Evolutionary conservation across 2,113 vertebrate species (phyloP), one percentile per base, ranked within the genome.

Genomic region (Probosciger aterrimus): DNA sequence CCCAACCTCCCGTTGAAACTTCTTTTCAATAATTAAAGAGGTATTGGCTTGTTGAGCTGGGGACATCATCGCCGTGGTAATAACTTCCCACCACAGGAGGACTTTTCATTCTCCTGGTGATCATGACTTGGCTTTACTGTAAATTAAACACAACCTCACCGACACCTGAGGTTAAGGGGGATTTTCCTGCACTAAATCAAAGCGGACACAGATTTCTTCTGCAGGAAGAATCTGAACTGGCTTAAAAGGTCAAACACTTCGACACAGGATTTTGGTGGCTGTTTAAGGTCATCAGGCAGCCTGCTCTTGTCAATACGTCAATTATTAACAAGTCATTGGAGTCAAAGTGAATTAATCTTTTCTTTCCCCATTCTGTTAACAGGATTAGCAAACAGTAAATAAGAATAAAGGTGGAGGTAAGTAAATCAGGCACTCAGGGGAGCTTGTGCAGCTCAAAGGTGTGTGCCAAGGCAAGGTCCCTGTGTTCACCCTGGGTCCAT

Each of bases 101-200:
- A 86, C 80, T 94, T 93, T 93, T 88, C 94, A 90, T 93, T 95
- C 91, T 93, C 90, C 80, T 76, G 68, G 86, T 88, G 92, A 94
- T 96, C 94, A 49, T 92, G 92, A 68, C 94, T 92, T 81, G 91
- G 89, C 96, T 97, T 96, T 94, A 92, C 95, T 94, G 95, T 96
- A 96, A 92, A 95, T 96, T 95, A 95, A 96, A 95, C 81, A 95
- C 91, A 96, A 92, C 96, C 94, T 90, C 80, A 27, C 90, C 8
- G 18, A 93, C 91, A 94, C 90, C 91, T 88, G 85, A 96, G 96
- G 95, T 96, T 95, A 96, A 95, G 93, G 96, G 95, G 93, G 96
- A 96, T 96, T 96, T 97, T 95, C 92, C 94, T 93, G 83, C 90
- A 90, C 94, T 97, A 96, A 97, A 97, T 97, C 96, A 97, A 94